Conservation (phyloP, 2,113 vertebrate genomes). For the Globicephala melas region DNA sequence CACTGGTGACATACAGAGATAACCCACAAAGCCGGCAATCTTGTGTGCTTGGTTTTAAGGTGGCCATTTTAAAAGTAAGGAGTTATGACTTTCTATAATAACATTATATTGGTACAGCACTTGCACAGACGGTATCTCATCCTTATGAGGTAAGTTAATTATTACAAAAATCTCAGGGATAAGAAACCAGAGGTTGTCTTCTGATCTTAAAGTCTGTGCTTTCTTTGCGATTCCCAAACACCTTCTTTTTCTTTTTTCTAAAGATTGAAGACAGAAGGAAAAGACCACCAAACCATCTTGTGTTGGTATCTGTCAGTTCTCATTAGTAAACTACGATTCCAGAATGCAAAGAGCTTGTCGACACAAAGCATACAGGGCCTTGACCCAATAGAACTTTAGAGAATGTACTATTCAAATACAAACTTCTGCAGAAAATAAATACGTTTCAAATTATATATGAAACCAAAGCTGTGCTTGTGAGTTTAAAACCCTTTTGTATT, state of each 20-base stretch:
- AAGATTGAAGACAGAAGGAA: neutral
- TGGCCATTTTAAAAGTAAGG: neutral
- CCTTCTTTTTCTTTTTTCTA: neutral
- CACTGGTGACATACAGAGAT: neutral
- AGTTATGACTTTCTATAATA: neutral
- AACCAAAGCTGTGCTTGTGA: neutral
- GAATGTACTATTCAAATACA: neutral
- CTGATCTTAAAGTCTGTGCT: neutral
- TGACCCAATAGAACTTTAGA: neutral
- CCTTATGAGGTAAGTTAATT: neutral
- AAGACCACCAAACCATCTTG: neutral
- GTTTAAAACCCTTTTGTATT: conserved; percentile 16
- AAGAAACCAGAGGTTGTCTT: neutral
- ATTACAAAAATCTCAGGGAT: conserved; percentile 12
- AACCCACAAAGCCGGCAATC: neutral
- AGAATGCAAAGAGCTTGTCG: neutral
- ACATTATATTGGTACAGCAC: neutral
- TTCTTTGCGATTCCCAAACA: neutral
- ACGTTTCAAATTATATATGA: neutral
- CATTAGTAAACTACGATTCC: neutral
- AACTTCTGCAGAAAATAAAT: conserved; percentile 30
- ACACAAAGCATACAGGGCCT: neutral
- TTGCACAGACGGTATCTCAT: neutral
- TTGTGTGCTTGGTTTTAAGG: conserved; percentile 22
- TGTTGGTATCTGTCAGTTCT: neutral